Percentiles rank a stretch among this genome's conserved stretches.
phyloP scores from a whole-genome alignment of 2,113 vertebrate species.

The Hyaena hyaena region DNA sequence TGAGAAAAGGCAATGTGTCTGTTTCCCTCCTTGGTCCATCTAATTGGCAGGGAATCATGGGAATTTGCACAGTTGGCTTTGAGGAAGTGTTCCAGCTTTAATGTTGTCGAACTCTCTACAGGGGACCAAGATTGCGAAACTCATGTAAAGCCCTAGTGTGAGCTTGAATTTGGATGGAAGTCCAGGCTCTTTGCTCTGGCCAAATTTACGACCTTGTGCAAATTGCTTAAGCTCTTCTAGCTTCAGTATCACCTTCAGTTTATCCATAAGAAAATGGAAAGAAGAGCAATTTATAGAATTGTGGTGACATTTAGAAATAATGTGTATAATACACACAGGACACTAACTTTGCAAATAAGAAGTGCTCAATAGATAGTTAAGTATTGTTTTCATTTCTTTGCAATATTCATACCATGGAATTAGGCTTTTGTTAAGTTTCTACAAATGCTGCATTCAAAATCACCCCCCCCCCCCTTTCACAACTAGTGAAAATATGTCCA shows the following conservation, averaged over 20 bases:
- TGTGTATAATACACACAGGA: background rate
- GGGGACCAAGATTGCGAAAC: background rate
- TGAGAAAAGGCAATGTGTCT: background rate
- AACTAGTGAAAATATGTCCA: background rate
- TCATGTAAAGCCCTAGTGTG: background rate
- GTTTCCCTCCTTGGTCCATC: background rate
- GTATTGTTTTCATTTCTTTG: background rate
- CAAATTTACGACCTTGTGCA: background rate
- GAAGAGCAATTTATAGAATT: background rate
- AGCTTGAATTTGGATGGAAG: background rate
- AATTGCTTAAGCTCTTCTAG: background rate
- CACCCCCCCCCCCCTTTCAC: background rate
- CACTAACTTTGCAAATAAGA: background rate
- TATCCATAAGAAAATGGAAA: background rate
- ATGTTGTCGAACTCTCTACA: background rate
- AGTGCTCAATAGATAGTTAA: background rate
- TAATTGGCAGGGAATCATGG: slow-evolving; percentile 59
- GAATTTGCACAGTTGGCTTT: slow-evolving; percentile 25
- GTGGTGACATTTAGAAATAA: background rate
- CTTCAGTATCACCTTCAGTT: background rate
- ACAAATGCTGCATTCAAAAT: slow-evolving; percentile 15
- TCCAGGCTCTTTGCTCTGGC: background rate
- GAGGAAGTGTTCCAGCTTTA: background rate
- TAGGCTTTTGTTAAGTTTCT: slow-evolving; percentile 21
- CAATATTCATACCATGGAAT: background rate